Evolutionary conservation across 2,797 vertebrate genomes (phyloP).

Genomic region (Manis crassicaudata): DNA sequence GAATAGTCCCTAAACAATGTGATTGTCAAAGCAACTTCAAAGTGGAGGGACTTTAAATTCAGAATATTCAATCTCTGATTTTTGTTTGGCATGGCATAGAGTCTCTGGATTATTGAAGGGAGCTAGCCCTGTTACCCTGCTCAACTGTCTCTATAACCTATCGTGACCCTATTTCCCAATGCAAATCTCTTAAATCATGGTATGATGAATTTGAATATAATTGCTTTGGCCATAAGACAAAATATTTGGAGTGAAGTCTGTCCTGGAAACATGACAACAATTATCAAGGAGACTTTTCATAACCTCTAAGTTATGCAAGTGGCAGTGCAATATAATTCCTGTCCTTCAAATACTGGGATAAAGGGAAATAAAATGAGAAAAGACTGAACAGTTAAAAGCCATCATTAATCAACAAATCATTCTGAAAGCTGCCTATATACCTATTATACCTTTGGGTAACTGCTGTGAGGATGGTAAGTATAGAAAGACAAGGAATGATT

Average conservation of each 20-base stretch:
- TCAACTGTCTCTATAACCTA: not conserved
- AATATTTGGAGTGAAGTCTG: not conserved
- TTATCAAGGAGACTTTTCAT: not conserved
- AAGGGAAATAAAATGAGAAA: not conserved
- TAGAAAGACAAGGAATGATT: not conserved
- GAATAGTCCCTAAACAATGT: constrained; percentile 10
- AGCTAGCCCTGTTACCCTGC: not conserved
- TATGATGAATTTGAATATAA: not conserved
- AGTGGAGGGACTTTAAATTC: constrained; percentile 33
- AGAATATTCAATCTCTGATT: constrained; percentile 24
- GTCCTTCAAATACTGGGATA: not conserved
- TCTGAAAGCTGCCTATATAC: not conserved
- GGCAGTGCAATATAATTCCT: not conserved
- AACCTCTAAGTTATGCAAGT: not conserved
- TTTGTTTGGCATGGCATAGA: not conserved
- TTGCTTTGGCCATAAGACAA: not conserved
- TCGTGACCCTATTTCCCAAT: not conserved
- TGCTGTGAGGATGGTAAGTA: not conserved
- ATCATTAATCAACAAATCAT: not conserved
- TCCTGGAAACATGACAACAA: not conserved
- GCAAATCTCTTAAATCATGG: not conserved
- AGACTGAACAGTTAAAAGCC: constrained; percentile 26
- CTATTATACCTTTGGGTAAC: not conserved
- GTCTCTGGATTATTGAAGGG: not conserved
- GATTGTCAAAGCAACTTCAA: constrained; percentile 23